Base-by-base conservation (phyloP, 2,797 vertebrate genomes). In the Pogoniulus pusillus region DNA sequence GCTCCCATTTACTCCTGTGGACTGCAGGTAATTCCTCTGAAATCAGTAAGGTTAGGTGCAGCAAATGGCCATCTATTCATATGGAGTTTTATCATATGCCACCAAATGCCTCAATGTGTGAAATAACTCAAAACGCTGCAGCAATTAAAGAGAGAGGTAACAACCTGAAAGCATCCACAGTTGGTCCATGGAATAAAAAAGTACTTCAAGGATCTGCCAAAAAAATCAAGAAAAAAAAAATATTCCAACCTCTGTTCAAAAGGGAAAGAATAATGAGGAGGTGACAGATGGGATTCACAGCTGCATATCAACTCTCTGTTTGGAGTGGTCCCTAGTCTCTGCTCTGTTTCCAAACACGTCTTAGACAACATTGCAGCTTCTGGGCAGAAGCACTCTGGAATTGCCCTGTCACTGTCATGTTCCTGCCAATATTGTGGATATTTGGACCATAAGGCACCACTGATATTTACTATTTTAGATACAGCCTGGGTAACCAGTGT, bases 41-140 rank as follows among this genome's bases (percentile, higher is more conserved):
- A 87, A 78, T 53, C 22, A 34, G 8, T 29, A 75, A 64, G 2
- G 53, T 87, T 53, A 85, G 59, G 29, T 23, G 14, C 30, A 91
- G 15, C 16, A 77, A 49, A 4, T 23, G 27, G 27, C 43, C 29
- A 37, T 23, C 19, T 16, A 23, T 54, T 73, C 30, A 27, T 49
- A 24, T 24, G 13, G 26, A 63, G 16, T 41, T 85, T 87, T 30
- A 32, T 53, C 16, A 12, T 37, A 73, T 69, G 5, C 13, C 53
- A 49, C 18, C 0, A 0, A 65, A 59, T 1, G 12, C 19, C 32
- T 77, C 26, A 11, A 7, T 0, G 2, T 34, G 4, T 39, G 39
- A 80, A 43, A 76, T 51, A 47, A 41, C 32, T 59, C 30, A 81
- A 62, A 82, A 35, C 1, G 1, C 39, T 69, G 39, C 12, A 68